Evolutionary conservation across 2,797 vertebrate genomes (phyloP), one percentile per base, ranked within the genome.

Genomic region (Melanotaenia nigrans): DNA sequence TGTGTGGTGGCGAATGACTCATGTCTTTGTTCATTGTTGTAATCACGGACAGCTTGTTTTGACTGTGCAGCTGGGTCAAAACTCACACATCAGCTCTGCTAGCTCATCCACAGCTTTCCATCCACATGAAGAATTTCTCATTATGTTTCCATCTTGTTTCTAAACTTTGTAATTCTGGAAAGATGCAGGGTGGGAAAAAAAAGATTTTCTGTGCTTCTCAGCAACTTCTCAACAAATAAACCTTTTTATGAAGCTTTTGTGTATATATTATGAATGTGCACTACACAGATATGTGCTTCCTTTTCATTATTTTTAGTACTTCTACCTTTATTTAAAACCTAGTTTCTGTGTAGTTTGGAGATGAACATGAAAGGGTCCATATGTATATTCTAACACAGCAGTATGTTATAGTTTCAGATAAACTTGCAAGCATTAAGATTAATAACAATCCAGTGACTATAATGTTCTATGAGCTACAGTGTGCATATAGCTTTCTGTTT

Each of bases 21-120:
- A 90, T 71, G 78, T 85, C 87, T 90, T 92, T 94, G 93, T 94
- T 78, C 75, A 92, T 93, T 93, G 92, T 93, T 91, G 69, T 71
- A 42, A 68, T 72, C 77, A 85, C 84, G 85, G 76, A 71, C 78
- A 63, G 79, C 56, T 73, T 82, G 80, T 89, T 85, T 85, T 83
- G 76, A 71, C 75, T 73, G 40, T 73, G 68, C 83, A 88, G 77
- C 81, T 86, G 80, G 71, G 71, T 86, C 55, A 79, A 65, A 75
- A 74, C 71, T 84, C 67, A 49, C 68, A 58, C 42, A 69, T 63
- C n/a, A 61, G 42, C 65, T 70, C 65, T 77, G 77, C 67, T 30
- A 55, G 57, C 68, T 51, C 65, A 36, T 12, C 61, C 36, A 22
- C 76, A 75, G 47, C 70, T 45, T 65, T 59, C 35, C 14, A 58